Conservation (phyloP, 35 echinoderm and acorn worm species). For the Lytechinus pictus region DNA sequence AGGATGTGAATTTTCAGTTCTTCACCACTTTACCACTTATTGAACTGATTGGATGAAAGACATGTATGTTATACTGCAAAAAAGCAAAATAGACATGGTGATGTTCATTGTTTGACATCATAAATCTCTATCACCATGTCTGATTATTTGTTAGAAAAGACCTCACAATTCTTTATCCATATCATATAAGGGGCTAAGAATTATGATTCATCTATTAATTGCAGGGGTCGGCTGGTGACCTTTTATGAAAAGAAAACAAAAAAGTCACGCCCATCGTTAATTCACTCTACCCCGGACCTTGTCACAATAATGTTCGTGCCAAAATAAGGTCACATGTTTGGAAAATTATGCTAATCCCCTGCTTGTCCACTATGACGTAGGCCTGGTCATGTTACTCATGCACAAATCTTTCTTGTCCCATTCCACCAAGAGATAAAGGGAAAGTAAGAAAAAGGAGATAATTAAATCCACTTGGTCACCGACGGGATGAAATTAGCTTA, state of each 20-base stretch:
- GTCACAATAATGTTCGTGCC: neutral
- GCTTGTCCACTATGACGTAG: neutral
- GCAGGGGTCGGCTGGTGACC: neutral
- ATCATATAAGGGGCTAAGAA: neutral
- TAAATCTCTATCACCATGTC: no score
- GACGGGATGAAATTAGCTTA: slow-evolving; percentile 3
- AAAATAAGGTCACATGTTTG: neutral
- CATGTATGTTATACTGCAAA: no score
- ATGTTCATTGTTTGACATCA: no score
- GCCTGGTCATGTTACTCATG: neutral
- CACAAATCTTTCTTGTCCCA: neutral
- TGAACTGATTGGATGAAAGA: no score
- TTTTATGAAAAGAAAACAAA: neutral
- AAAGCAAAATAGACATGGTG: no score
- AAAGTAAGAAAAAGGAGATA: neutral
- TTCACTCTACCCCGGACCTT: neutral
- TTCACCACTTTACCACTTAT: no score
- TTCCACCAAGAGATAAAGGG: neutral
- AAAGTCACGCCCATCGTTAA: neutral
- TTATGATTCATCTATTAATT: neutral
- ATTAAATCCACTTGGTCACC: slow-evolving; percentile 10
- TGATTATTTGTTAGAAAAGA: no score
- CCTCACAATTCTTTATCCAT: neutral
- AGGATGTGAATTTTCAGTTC: no score
- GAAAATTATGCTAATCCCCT: neutral